phyloP scores from a whole-genome alignment of 2,113 vertebrate genomes.

The Merops nubicus region DNA sequence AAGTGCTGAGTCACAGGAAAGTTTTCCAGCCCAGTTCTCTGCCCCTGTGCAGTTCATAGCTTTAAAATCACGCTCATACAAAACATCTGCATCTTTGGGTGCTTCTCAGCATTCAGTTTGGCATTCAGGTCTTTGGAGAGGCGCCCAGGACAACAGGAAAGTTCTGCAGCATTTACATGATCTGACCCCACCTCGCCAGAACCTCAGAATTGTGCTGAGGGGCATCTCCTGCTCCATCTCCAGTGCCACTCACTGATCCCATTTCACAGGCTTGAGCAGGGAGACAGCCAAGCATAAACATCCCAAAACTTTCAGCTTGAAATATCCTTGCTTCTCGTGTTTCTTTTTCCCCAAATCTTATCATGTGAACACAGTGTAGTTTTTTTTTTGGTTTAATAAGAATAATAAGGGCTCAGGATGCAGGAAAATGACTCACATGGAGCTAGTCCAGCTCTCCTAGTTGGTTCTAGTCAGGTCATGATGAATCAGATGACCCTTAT shows the following conservation, averaged over 20 bases:
- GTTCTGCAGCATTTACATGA: neutral
- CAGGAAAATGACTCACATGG: conserved; percentile 73
- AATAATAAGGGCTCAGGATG: conserved; percentile 65
- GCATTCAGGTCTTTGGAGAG: neutral
- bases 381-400: conserved; percentile 55
- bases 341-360: neutral
- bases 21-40: neutral
- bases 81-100: conserved; percentile 12
- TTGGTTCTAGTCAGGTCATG: conserved; percentile 63
- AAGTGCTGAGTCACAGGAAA: conserved; percentile 59
- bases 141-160: neutral
- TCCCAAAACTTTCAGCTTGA: neutral
- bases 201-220: neutral
- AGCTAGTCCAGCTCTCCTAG: conserved; percentile 49
- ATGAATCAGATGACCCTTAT: conserved; percentile 70
- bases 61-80: neutral
- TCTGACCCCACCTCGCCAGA: neutral
- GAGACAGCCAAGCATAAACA: neutral
- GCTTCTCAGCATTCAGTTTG: neutral
- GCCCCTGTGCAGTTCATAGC: neutral
- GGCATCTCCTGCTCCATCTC: neutral
- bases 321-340: neutral
- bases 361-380: conserved; percentile 7
- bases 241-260: neutral
- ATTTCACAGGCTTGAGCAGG: neutral